Base-by-base conservation (phyloP, 2,113 vertebrate genomes). In the Boleophthalmus pectinirostris region DNA sequence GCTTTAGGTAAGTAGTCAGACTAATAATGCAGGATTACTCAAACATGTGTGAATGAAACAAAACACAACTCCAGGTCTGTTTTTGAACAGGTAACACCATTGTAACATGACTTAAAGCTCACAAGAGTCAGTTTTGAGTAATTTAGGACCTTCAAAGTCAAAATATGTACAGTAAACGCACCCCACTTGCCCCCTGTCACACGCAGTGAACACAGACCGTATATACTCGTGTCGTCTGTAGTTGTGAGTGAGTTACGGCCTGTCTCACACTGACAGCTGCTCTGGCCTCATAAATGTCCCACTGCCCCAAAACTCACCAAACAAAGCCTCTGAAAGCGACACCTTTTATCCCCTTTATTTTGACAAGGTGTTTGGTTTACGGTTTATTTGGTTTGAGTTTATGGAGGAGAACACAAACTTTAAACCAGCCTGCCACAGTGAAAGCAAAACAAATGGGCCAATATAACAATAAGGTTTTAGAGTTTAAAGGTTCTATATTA, bases 181-280 rank as follows among this genome's bases (percentile, higher is more conserved):
- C 53, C 49, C 49, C 16, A 4, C 53, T 10, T 9, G 8, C 8
- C 5, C n/a, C 53, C 29, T 7, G 38, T 43, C 38, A 43, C 1
- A 43, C 7, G 0, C 1, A 38, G 35, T 38, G 35, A 38, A 38
- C 33, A 3, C 9, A 43, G 38, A 43, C 38, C 10, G 38, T 43
- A 43, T 10, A 10, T 12, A 14, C 56, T 25, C 2, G 29, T 29
- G 4, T 4, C 2, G 13, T 25, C 23, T 58, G 56, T 23, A 14
- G 21, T 20, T 51, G 49, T 16, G 49, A 25, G 25, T 90, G 89
- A 92, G 69, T 91, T 91, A 88, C 45, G 74, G 82, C 78, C 69
- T 77, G 86, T 86, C 87, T 83, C 69, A 23, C 77, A 72, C 75
- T 89, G 87, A 89, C 91, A 90, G 86, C 90, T 91, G 90, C 84